phyloP scores from a whole-genome alignment of 2,888 invertebrate species.

The Rotaria sp. region DNA sequence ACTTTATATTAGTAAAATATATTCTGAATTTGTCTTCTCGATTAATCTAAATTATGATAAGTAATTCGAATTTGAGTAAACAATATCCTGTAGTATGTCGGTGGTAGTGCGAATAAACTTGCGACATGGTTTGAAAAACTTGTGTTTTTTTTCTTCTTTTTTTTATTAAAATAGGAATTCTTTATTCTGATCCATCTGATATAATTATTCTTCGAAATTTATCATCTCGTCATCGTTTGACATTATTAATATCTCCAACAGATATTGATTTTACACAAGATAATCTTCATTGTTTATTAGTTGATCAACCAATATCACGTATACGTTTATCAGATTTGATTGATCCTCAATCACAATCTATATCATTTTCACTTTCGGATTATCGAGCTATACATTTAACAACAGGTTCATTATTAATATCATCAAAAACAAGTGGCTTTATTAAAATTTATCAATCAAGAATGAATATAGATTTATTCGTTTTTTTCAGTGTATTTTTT shows the following conservation, averaged over 20 bases:
- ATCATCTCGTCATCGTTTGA: neutral
- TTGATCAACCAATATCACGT: neutral
- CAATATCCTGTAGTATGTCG: no score
- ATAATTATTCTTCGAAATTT: constrained; percentile 11
- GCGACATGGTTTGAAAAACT: no score
- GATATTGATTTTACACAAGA: constrained; percentile 23
- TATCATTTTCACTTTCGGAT: neutral
- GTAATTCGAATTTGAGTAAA: no score
- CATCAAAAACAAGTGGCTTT: neutral
- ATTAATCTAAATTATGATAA: no score
- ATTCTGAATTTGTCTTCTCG: no score
- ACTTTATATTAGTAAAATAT: no score
- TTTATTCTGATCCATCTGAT: constrained; percentile 3
- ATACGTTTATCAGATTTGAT: neutral
- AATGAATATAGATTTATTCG: constrained; percentile 25
- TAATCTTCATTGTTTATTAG: constrained; percentile 23
- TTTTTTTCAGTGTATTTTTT: constrained; percentile 15
- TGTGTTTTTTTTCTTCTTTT: no score
- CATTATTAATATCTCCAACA: neutral
- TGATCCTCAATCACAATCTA: neutral
- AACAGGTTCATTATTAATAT: neutral
- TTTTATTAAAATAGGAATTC: neutral
- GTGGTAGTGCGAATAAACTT: no score
- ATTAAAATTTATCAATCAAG: constrained; percentile 4
- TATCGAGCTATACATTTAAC: constrained; percentile 10